phyloP scores from a whole-genome alignment of 2,113 vertebrate species.

The Mirza zaza region DNA sequence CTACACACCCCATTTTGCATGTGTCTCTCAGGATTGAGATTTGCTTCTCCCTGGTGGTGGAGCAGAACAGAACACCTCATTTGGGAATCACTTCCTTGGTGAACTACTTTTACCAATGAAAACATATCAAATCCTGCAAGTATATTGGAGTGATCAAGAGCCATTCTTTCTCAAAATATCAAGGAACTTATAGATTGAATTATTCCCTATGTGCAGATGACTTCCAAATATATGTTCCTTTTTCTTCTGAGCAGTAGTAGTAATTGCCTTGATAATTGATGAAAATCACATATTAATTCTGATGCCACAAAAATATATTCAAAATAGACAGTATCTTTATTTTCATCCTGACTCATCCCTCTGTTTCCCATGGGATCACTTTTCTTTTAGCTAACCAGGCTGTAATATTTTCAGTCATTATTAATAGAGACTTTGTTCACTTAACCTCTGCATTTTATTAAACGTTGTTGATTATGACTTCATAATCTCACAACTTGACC shows the following conservation, averaged over 20 bases:
- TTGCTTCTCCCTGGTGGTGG: background rate
- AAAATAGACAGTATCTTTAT: background rate
- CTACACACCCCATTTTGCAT: background rate
- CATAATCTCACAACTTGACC: background rate
- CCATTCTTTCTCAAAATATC: slow-evolving; percentile 5
- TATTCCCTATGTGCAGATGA: background rate
- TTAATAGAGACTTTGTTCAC: background rate
- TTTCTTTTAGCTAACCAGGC: background rate
- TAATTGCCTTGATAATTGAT: background rate
- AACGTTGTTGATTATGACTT: background rate
- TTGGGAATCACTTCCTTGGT: background rate
- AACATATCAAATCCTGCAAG: background rate
- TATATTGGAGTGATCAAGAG: background rate
- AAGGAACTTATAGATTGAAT: background rate
- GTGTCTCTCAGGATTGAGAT: background rate
- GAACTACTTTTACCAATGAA: background rate
- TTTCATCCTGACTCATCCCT: background rate
- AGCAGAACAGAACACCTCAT: background rate
- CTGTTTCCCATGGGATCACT: background rate
- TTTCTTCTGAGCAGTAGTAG: background rate
- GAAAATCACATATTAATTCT: background rate
- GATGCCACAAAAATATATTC: background rate
- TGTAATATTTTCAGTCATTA: background rate
- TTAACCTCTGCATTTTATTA: background rate
- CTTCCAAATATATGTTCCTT: background rate